Evolutionary conservation across 2,113 vertebrate species (phyloP), one percentile per base, ranked within the genome.

Genomic region (Apeltes quadracus): DNA sequence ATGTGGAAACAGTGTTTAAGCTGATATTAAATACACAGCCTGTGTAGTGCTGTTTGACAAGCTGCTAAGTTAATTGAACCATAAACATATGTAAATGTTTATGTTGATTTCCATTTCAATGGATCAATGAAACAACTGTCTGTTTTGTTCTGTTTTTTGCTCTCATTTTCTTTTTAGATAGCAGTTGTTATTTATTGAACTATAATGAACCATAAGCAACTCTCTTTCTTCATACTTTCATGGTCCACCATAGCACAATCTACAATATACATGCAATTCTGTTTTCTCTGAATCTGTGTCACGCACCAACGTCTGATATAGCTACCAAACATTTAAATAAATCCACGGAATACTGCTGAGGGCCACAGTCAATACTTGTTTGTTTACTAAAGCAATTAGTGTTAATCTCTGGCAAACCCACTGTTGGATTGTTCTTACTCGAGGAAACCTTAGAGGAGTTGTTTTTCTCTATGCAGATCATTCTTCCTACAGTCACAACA

Each of bases 381-480:
- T 79, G 57, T 63, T 73, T 44, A 80, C 48, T 48, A 13, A 38
- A 66, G 51, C 29, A n/a, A 3, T n/a, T n/a, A 39, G 10, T 14
- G n/a, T 11, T 34, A 4, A 4, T 44, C 12, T 44, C 51, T 29
- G 2, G 32, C 7, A 12, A 38, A 39, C 14, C 39, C 27, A 39
- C 7, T n/a, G 62, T 18, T 36, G 23, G 57, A 32, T 29, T 18
- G 5, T 39, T 32, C 10, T n/a, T n/a, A 39, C 61, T 41, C 9
- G 2, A 11, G 8, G 5, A 32, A 3, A 14, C 18, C 56, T n/a
- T 14, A 32, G 9, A 32, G 27, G 14, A 56, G 12, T 29, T 67
- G 18, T 51, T 64, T 68, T 39, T 58, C 4, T 50, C 23, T 12
- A 65, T 82, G 75, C 62, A 81, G 76, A 87, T 59, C 48, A 41